phyloP scores from a whole-genome alignment of 2,888 invertebrate species.

The Machimus rusticus region DNA sequence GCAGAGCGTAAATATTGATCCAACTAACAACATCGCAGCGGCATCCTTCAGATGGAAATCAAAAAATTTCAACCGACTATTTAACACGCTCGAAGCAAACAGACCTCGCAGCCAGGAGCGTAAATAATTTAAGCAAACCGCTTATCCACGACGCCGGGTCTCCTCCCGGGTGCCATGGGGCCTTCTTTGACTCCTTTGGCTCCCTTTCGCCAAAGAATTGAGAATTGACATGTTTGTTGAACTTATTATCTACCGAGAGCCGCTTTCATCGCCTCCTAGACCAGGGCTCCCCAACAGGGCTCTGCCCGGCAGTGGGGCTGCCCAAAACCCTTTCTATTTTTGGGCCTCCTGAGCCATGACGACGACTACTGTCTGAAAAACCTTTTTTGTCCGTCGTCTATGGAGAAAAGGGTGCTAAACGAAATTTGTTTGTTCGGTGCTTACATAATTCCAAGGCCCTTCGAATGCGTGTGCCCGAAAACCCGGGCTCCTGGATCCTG shows the following conservation, averaged over 20 bases:
- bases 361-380: slow-evolving; percentile 21
- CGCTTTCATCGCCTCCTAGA: slow-evolving; percentile 27
- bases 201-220: slow-evolving; percentile 22
- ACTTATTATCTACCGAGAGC: slow-evolving; percentile 33
- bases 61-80: slow-evolving; percentile 25
- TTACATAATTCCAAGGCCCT: slow-evolving; percentile 27
- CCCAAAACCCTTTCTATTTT: background rate
- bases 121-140: slow-evolving; percentile 37
- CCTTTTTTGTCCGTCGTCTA: slow-evolving; percentile 13
- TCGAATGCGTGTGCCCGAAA: background rate
- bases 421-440: slow-evolving; percentile 31
- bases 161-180: background rate
- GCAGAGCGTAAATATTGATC: slow-evolving; percentile 12
- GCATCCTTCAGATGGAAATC: background rate
- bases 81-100: slow-evolving; percentile 19
- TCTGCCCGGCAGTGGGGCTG: background rate
- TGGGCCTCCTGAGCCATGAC: background rate
- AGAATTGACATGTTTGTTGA: slow-evolving; percentile 39
- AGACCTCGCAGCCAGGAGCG: slow-evolving; percentile 5
- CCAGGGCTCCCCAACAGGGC: background rate
- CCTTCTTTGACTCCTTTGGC: background rate
- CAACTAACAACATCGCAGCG: slow-evolving; percentile 1
- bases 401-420: slow-evolving; percentile 37
- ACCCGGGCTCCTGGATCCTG: background rate
- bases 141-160: slow-evolving; percentile 8